Conservation (phyloP, 2,888 invertebrate genomes). For the Pherbina coryleti region DNA sequence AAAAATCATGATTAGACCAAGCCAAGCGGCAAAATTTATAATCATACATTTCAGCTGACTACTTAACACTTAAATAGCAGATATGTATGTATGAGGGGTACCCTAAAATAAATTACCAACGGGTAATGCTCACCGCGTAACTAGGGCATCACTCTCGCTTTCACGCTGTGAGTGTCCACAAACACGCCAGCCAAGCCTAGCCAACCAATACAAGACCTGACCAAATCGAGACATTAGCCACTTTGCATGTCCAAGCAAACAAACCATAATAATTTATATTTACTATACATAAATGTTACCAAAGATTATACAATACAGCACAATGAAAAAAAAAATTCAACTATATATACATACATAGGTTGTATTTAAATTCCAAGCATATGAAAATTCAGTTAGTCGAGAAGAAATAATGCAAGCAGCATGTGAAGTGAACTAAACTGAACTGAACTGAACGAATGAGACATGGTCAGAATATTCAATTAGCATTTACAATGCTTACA, state of each 20-base stretch:
- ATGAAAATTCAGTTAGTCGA: background rate
- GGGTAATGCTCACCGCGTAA: conserved; percentile 47
- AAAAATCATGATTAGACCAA: background rate
- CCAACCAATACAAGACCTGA: background rate
- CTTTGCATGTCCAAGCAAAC: conserved; percentile 15
- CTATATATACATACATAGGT: background rate
- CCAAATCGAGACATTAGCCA: background rate
- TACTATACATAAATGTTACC: background rate
- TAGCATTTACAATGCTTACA: background rate
- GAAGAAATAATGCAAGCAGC: background rate
- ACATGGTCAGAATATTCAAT: conserved; percentile 32
- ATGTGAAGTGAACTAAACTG: conserved; percentile 7
- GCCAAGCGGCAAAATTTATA: background rate
- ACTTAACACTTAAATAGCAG: background rate
- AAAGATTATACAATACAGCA: background rate
- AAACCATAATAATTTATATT: background rate
- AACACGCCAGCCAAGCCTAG: background rate
- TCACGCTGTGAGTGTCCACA: conserved; percentile 32
- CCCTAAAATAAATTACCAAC: background rate
- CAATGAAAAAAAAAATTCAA: background rate
- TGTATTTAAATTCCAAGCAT: conserved; percentile 24
- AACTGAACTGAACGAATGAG: background rate
- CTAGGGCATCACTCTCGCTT: conserved; percentile 48
- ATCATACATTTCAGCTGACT: background rate
- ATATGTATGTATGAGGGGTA: background rate